phyloP scores from a whole-genome alignment of 30 jellyfish, hydroid and myxozoan genomes.

The Chironex yamaguchii region DNA sequence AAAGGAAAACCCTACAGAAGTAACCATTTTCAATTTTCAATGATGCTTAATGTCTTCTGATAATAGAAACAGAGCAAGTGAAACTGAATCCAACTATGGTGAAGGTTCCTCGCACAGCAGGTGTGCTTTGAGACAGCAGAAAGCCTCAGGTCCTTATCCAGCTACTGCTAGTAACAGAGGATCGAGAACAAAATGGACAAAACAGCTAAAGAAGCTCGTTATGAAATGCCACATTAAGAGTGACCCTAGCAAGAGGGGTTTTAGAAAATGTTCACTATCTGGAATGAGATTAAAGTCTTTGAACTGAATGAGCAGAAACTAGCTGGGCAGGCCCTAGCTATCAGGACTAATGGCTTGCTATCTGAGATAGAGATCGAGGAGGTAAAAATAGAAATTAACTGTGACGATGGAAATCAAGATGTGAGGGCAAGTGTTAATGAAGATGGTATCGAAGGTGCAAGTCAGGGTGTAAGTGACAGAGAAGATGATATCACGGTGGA shows the following conservation, averaged over 20 bases:
- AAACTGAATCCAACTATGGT: background rate
- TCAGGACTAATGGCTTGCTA: background rate
- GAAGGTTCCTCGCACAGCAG: too few species aligned
- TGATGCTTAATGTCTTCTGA: background rate
- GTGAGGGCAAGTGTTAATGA: background rate
- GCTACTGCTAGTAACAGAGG: background rate
- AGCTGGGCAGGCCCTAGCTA: background rate
- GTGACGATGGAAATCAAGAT: conserved; percentile 1
- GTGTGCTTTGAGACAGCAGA: too few species aligned
- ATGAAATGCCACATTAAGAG: background rate
- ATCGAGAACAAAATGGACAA: background rate
- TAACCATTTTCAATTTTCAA: background rate
- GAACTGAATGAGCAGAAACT: background rate
- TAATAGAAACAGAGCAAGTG: background rate
- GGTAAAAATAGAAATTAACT: conserved; percentile 4
- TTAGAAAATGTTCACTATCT: background rate
- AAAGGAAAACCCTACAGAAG: background rate
- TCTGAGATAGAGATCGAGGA: background rate
- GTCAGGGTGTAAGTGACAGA: background rate
- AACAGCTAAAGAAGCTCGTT: background rate
- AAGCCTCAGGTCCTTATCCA: too few species aligned
- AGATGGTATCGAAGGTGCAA: background rate
- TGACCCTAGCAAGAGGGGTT: background rate
- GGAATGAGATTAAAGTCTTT: background rate
- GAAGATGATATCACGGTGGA: conserved; percentile 9